Evolutionary conservation across 2,797 vertebrate genomes (phyloP), one percentile per base, ranked within the genome.

Genomic region (Coregonus sp.): DNA sequence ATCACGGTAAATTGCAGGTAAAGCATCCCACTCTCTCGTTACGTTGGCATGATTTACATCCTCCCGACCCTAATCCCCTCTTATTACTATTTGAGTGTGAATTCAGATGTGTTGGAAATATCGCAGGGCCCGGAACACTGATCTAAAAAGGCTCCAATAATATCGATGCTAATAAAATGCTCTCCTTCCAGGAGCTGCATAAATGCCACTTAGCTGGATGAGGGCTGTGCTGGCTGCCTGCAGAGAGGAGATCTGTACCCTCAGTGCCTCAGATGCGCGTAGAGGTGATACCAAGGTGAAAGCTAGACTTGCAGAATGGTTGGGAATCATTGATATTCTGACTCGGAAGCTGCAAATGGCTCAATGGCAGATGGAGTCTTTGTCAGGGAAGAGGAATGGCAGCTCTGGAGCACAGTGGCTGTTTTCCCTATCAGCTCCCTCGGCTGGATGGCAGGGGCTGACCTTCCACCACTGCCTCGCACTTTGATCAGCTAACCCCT

Each of bases 251-350:
- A 76, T 92, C 87, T 89, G 86, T 94, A 89, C 94, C 89, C 89
- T 96, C 91, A 94, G 93, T 89, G 88, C 91, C 87, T 91, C 83
- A 89, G 90, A 87, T 82, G 14, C 86, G 92, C 89, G 76, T 90
- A 92, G 95, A 96, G 97, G 96, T 95, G 95, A 95, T 91, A 82
- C 92, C 96, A 98, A 97, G 97, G 97, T 97, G 96, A 97, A 94
- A 90, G 89, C 94, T 20, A 91, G 87, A 91, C 90, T 93, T 94
- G 90, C 91, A 87, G 92, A 96, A 94, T 95, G 93, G 91, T 94
- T 91, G 92, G 91, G 95, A 97, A 96, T 97, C 96, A 98, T 98
- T 97, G 97, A 95, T 97, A 98, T 98, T 98, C 97, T 95, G 94
- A 95, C 95, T 97, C 92, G 7, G 92, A 95, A 93, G 92, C 95